Base-by-base conservation (phyloP, 2,888 invertebrate species). In the Caenorhabditis zanzibari region DNA sequence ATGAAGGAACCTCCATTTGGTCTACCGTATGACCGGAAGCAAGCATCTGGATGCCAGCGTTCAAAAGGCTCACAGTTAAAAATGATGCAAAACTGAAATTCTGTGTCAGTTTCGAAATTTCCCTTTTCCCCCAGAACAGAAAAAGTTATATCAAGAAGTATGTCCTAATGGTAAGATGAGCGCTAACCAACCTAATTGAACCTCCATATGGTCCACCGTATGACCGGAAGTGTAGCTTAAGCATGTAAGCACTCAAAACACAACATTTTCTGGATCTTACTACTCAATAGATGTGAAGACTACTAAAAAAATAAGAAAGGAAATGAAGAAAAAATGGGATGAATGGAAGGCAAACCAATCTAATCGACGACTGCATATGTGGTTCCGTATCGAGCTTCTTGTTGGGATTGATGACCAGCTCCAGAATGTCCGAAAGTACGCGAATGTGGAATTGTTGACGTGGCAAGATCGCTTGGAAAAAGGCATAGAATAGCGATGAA, bases 11-110 rank as follows among this genome's bases (percentile, higher is more conserved):
- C 76, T 84, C 84, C 84, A 84, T 84, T 81, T 84, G 84, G 80
- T 84, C 84, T 80, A 84, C 84, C 84, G 84, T 84, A 84, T 84
- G 84, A 84, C 80, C 84, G 84, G 84, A 84, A 84, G 80, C 66
- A 72, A 59, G 76, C 58, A 66, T 74, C 73, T 24, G 82, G 76
- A 76, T 73, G 49, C 56, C 66, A 54, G 76, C 76, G 47, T 66
- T 77, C 82, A 82, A 52, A 68, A 44, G 52, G 82, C 72, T 38
- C 81, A 71, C 71, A 64, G 49, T 63, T 75, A 12, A 56, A 69
- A 80, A 49, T 64, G 26, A 59, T 44, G 58, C 38, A 56, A 47
- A 71, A 58, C 14, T 22, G n/a, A 19, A 10, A 19, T 7, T 68
- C 41, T 63, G 28, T 68, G 54, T 58, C 44, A 28, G 24, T 63